Evolutionary conservation across 2,888 invertebrate genomes (phyloP), one percentile per base, ranked within the genome.

Genomic region (Lochmaea crataegi): DNA sequence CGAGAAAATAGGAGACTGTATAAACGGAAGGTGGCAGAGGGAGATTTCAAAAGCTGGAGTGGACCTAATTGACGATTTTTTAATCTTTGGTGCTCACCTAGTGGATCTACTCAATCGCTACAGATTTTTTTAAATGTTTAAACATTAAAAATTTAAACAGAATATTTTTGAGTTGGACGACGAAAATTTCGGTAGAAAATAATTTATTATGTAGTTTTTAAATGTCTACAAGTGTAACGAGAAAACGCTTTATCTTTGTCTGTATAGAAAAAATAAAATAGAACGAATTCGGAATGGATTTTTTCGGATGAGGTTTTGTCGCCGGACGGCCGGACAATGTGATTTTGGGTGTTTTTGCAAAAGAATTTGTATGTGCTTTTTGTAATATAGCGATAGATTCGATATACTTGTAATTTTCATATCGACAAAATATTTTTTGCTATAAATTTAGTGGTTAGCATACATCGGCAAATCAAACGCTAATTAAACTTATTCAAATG

Each of bases 331-430:
- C 45, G 57, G 53, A 53, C 69, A 63, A 72, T 75, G 76, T 77
- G 78, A 77, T 76, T 68, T 57, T 60, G 69, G 67, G 73, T 75
- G 75, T 76, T 79, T 76, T 78, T 72, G 75, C 73, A 76, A 72
- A 38, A 72, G 68, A 75, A 73, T 73, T 74, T 77, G 74, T 74
- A 75, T 73, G 78, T 78, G 78, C 78, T 80, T 80, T 76, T 74
- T 77, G 76, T 78, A 77, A 72, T 57, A 75, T 75, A 78, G 77
- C 73, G 73, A 75, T 80, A 80, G 78, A 74, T 78, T 78, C 80
- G 79, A 76, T 76, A 78, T 80, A 80, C 76, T 77, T 80, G 79
- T 78, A 79, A 76, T 79, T 72, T 78, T 78, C 80, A 80, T 79
- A 80, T 80, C 78, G 79, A 76, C 32, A 76, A 58, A 72, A 61